A percentile compares a stretch with the other conserved stretches of the same genome.
phyloP scores from a whole-genome alignment of 2,888 invertebrate genomes.

The Trichacis sp. region DNA sequence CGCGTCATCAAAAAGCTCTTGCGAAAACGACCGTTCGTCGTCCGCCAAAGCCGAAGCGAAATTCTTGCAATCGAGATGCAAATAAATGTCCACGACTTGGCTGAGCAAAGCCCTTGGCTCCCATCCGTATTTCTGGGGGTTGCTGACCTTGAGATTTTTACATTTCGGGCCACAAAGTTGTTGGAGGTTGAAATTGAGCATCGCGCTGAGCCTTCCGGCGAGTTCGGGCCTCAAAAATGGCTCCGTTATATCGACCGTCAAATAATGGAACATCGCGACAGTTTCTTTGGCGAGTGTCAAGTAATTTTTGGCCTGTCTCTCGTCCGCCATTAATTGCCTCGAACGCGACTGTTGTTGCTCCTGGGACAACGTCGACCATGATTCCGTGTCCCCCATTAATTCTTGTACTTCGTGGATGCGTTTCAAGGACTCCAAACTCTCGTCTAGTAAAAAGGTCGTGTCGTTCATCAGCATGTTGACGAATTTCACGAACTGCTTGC shows the following conservation, averaged over 20 bases:
- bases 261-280: conserved; percentile 97
- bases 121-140: conserved; percentile 97
- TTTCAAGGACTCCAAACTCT: conserved; percentile 92
- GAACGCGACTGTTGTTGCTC: conserved; percentile 82
- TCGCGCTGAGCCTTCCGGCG: conserved; percentile 93
- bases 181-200: conserved; percentile 98
- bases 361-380: conserved; percentile 76
- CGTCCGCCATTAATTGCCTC: conserved; percentile 85
- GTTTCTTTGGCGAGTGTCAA: conserved; percentile 94
- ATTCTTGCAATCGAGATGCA: conserved; percentile 92
- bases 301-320: conserved; percentile 90
- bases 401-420: conserved; percentile 91
- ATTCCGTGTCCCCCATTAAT: conserved; percentile 78
- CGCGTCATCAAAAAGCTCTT: conserved; percentile 93
- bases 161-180: conserved; percentile 97
- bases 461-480: conserved; percentile 99
- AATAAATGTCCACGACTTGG: conserved; percentile 95
- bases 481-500: conserved; percentile 95
- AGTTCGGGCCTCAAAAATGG: conserved; percentile 95
- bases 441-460: conserved; percentile 95
- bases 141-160: conserved; percentile 91
- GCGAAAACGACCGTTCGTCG: conserved; percentile 96
- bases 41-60: conserved; percentile 94
- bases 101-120: conserved; percentile 92
- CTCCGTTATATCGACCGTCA: conserved; percentile 93